phyloP scores from a whole-genome alignment of 2,797 vertebrate species.

The Remorina albescens region DNA sequence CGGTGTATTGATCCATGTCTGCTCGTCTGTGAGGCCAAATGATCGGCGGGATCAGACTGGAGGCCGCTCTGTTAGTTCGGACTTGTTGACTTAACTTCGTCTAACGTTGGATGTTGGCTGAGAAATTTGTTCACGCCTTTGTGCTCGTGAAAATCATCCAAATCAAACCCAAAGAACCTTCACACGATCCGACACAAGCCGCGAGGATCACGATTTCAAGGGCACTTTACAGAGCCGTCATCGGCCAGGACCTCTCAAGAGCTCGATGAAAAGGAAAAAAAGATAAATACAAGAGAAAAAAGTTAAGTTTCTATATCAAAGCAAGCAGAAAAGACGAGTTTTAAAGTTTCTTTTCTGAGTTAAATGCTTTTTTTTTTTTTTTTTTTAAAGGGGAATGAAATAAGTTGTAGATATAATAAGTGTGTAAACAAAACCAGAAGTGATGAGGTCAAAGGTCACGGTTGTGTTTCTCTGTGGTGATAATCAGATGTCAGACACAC shows the following conservation, averaged over 20 bases:
- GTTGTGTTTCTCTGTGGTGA: not conserved
- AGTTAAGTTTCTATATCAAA: no score
- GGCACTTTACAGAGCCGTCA: no score
- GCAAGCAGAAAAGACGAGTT: no score
- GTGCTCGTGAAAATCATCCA: no score
- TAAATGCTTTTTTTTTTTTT: not conserved
- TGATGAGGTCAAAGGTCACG: not conserved
- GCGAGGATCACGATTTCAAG: not conserved
- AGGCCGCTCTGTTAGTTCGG: not conserved
- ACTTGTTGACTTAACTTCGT: no score
- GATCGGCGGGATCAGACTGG: conserved; percentile 7
- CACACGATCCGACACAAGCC: not conserved
- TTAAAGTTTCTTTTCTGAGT: no score
- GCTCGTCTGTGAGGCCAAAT: not conserved
- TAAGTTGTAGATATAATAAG: not conserved
- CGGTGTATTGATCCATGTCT: conserved; percentile 22
- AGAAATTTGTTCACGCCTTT: not conserved
- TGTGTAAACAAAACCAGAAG: not conserved
- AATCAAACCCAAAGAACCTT: no score
- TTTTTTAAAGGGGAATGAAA: no score
- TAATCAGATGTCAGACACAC: not conserved
- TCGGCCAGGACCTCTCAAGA: no score
- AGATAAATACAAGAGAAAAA: no score
- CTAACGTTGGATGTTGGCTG: not conserved
- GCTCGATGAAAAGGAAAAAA: no score